Conservation (phyloP, 2,113 vertebrate genomes). For the Heterocephalus glaber region DNA sequence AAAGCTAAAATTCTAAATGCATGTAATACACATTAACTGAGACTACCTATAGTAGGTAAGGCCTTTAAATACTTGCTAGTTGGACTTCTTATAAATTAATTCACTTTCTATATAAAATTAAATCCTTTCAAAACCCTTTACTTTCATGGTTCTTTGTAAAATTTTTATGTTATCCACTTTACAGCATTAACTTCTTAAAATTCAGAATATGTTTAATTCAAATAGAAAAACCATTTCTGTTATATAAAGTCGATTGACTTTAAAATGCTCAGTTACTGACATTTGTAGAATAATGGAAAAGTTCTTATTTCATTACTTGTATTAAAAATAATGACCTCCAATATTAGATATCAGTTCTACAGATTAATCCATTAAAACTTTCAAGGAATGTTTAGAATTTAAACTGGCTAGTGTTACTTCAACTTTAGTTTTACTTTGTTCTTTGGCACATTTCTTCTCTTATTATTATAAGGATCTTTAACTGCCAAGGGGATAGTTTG, state of each 20-base stretch:
- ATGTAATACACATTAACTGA: not conserved
- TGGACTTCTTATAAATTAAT: slow-evolving; percentile 28
- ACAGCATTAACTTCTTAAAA: not conserved
- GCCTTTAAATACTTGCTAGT: slow-evolving; percentile 58
- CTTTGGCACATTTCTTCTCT: not conserved
- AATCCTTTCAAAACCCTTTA: not conserved
- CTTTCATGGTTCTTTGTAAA: not conserved
- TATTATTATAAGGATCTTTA: not conserved
- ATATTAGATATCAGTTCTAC: not conserved
- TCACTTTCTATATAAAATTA: slow-evolving; percentile 67
- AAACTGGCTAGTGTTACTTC: not conserved
- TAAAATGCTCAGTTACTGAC: slow-evolving; percentile 58
- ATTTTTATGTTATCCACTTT: not conserved
- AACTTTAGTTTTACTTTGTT: not conserved
- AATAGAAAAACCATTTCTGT: slow-evolving; percentile 69
- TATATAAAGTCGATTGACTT: slow-evolving; percentile 65
- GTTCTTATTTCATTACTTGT: slow-evolving; percentile 63
- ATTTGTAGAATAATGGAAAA: slow-evolving; percentile 58
- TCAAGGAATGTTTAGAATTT: not conserved
- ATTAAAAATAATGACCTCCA: slow-evolving; percentile 11
- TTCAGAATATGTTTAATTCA: slow-evolving; percentile 25
- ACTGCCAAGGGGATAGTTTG: not conserved
- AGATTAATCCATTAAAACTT: slow-evolving; percentile 8
- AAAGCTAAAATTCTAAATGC: not conserved
- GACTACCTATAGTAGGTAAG: not conserved